These are phyloP conservation scores for Chrysolina oricalcia DNA, from an alignment of 2,888 invertebrate species.

Conservation along the genomic window DNA sequence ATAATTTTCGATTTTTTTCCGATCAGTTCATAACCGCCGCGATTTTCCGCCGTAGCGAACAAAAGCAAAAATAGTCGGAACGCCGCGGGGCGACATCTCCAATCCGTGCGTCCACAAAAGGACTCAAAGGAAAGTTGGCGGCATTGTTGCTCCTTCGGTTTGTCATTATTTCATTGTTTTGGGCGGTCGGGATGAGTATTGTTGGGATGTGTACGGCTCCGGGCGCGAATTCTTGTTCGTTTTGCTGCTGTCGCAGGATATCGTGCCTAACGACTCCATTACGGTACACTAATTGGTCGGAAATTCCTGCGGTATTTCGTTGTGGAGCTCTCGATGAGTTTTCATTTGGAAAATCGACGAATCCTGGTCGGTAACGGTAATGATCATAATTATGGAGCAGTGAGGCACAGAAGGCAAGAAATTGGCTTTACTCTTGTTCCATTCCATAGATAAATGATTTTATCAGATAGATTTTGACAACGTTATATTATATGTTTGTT, in stretches of 20 bases:
- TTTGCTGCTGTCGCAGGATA: conserved; percentile 44
- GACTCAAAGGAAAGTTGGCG: conserved; percentile 62
- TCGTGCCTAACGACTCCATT: conserved; percentile 67
- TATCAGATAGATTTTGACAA: too few relatives aligned
- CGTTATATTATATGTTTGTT: too few relatives aligned
- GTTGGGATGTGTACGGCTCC: conserved; percentile 58
- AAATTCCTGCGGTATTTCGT: conserved; percentile 27
- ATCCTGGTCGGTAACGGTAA: too few relatives aligned
- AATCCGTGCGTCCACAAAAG: conserved; percentile 60
- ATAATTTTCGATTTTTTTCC: too few relatives aligned
- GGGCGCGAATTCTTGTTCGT: conserved; percentile 53
- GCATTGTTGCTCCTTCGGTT: conserved; percentile 64
- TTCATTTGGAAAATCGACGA: neutral
- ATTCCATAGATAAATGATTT: too few relatives aligned
- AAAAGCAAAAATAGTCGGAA: conserved; percentile 49
- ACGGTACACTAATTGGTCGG: conserved; percentile 67
- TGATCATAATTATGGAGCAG: too few relatives aligned
- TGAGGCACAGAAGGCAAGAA: too few relatives aligned
- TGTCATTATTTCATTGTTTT: conserved; percentile 68
- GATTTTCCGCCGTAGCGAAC: conserved; percentile 31
- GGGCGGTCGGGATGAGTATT: conserved; percentile 51
- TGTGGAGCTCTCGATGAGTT: neutral
- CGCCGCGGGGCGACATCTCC: conserved; percentile 59
- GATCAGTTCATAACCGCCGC: neutral
- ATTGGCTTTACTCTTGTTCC: too few relatives aligned